These are phyloP conservation scores for Pelosia muscerda DNA, from an alignment of 2,888 invertebrate species.

Conservation along the genomic window DNA sequence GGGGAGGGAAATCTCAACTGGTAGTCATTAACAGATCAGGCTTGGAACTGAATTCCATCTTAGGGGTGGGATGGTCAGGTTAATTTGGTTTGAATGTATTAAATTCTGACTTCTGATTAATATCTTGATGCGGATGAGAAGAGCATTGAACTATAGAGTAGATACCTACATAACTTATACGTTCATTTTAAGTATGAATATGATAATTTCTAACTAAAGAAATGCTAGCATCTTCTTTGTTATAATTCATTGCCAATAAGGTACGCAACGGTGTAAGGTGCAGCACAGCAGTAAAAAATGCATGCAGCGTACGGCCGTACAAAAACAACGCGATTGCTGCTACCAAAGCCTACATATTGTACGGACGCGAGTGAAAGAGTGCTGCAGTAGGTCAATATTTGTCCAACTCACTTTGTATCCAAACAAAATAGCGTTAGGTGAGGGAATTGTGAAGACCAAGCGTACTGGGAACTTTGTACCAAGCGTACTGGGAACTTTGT, in stretches of 20 bases:
- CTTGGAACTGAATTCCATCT: too few relatives aligned
- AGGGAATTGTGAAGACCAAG: background rate
- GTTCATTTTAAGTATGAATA: too few relatives aligned
- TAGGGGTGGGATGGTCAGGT: too few relatives aligned
- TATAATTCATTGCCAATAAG: background rate
- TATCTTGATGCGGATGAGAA: too few relatives aligned
- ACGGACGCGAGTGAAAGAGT: constrained; percentile 27
- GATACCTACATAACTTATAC: too few relatives aligned
- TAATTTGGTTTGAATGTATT: too few relatives aligned
- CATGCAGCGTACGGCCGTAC: constrained; percentile 30
- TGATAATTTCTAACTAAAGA: background rate
- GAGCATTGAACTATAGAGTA: too few relatives aligned
- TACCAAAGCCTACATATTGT: constrained; percentile 32
- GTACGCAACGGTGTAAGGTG: constrained; percentile 28
- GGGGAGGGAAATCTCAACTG: too few relatives aligned
- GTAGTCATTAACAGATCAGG: too few relatives aligned
- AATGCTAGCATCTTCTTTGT: too few relatives aligned
- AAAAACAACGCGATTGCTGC: constrained; percentile 39
- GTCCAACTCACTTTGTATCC: background rate
- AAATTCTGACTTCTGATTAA: too few relatives aligned
- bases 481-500: background rate
- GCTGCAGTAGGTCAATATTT: constrained; percentile 13
- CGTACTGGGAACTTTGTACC: background rate
- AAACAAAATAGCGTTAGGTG: constrained; percentile 1
- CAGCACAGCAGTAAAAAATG: constrained; percentile 38